Evolutionary conservation across 2,113 vertebrate species (phyloP).

Genomic region (Scomber japonicus): DNA sequence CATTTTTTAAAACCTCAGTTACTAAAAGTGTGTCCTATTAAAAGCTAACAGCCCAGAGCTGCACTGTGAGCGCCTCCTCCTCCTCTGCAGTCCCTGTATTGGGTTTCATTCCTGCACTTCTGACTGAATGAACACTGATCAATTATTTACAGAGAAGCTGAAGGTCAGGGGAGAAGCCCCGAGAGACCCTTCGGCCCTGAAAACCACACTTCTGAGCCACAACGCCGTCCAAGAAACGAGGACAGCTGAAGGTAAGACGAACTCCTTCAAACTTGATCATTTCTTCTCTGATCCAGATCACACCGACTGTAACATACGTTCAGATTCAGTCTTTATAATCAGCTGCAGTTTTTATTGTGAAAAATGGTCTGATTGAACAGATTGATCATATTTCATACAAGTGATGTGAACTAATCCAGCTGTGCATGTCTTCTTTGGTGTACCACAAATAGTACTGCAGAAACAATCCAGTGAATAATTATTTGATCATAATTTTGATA

Average conservation of each 20-base stretch:
- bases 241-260: conserved; percentile 13
- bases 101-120: conserved; percentile 79
- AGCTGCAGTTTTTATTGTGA: background rate
- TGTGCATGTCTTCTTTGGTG: background rate
- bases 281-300: background rate
- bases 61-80: conserved; percentile 4
- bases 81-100: conserved; percentile 71
- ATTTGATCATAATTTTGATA: too few species aligned
- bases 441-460: too few species aligned
- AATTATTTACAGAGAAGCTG: conserved; percentile 83
- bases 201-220: conserved; percentile 26
- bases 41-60: background rate
- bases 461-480: too few species aligned
- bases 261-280: background rate
- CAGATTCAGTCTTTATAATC: background rate
- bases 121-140: conserved; percentile 78
- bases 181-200: conserved; percentile 40
- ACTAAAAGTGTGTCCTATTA: background rate
- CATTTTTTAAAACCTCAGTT: background rate
- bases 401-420: background rate
- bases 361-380: background rate
- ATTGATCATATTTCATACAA: background rate
- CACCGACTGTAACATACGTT: too few species aligned
- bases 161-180: conserved; percentile 64
- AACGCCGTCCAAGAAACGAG: background rate